Evolutionary conservation across 2,113 vertebrate genomes (phyloP), one percentile per base, ranked within the genome.

Genomic region (Struthidea cinerea): DNA sequence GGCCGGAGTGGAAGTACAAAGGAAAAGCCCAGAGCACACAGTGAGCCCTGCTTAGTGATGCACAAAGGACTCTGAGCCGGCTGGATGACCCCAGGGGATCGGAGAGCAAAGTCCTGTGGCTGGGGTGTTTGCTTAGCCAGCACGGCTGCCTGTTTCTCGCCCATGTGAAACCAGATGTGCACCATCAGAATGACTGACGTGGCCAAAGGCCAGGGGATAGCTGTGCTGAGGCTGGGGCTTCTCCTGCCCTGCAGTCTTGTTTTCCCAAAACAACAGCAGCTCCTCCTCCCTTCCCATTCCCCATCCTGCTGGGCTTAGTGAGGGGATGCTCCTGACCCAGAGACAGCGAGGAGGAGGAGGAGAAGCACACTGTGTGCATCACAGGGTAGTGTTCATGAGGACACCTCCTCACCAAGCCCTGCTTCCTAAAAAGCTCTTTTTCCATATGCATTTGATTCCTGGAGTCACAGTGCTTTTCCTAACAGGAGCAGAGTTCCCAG

Each of bases 91-190:
- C 88, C 82, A 15, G 17, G 94, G 94, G 92, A 85, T 87, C 7
- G 8, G 3, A 35, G 74, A 87, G 90, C 75, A n/a, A 32, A 91
- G 90, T 85, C 61, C 92, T 56, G 3, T 20, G 42, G 85, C 41
- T 9, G 57, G 77, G 91, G 24, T 93, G 90, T 94, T 95, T 87
- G 90, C 88, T 94, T 64, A 89, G 90, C 70, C 52, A 8, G 68
- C 65, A 13, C 5, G 13, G 87, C 84, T 52, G 92, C 56, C 85
- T 68, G 24, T 80, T 39, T 26, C 84, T 87, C 2, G 2, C 44
- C 94, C 57, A 0, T 85, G 79, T 93, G 90, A 73, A 90, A 71
- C 85, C 95, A 95, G 78, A 76, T 75, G n/a, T 88, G 90, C 92
- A 52, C 67, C 83, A 39, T 53, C 85, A 22, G 3, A 73, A 55